Percentiles rank a stretch among this genome's conserved stretches.
phyloP scores from a whole-genome alignment of 2,888 invertebrate genomes.

The Euclidia mi region DNA sequence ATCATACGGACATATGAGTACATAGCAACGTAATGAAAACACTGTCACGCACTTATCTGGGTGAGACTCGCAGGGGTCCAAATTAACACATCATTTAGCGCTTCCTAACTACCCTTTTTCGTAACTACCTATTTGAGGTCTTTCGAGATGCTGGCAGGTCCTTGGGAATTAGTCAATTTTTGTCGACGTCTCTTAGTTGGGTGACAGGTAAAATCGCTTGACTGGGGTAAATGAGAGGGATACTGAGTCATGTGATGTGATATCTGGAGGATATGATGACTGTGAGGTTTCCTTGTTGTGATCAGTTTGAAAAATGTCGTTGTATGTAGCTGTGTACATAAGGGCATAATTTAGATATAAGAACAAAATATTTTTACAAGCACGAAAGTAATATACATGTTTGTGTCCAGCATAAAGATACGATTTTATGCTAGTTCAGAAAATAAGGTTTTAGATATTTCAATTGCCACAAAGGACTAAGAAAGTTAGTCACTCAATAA shows the following conservation, averaged over 20 bases:
- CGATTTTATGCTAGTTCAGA: too few relatives aligned
- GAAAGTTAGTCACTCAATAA: too few relatives aligned
- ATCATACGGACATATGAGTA: constrained; percentile 18
- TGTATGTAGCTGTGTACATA: too few relatives aligned
- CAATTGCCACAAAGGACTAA: too few relatives aligned
- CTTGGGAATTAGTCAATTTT: constrained; percentile 57
- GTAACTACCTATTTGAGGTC: constrained; percentile 60
- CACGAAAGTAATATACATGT: too few relatives aligned
- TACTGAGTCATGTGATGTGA: constrained; percentile 8
- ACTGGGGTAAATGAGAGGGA: constrained; percentile 30
- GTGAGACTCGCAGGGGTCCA: constrained; percentile 53
- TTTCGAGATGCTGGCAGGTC: constrained; percentile 46
- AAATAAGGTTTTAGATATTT: too few relatives aligned
- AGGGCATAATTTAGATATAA: too few relatives aligned
- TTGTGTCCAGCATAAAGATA: too few relatives aligned
- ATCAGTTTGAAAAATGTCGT: not conserved
- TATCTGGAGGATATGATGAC: constrained; percentile 13
- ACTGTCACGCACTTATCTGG: constrained; percentile 56
- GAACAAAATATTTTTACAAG: too few relatives aligned
- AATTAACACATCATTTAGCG: constrained; percentile 69
- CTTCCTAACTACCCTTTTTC: constrained; percentile 60
- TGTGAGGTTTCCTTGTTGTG: not conserved
- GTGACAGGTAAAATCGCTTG: constrained; percentile 27
- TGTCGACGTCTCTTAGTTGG: constrained; percentile 30
- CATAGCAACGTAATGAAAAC: constrained; percentile 40